These are phyloP conservation scores for Cartodere bifasciata DNA, from an alignment of 2,888 invertebrate genomes.

Conservation along the genomic window DNA sequence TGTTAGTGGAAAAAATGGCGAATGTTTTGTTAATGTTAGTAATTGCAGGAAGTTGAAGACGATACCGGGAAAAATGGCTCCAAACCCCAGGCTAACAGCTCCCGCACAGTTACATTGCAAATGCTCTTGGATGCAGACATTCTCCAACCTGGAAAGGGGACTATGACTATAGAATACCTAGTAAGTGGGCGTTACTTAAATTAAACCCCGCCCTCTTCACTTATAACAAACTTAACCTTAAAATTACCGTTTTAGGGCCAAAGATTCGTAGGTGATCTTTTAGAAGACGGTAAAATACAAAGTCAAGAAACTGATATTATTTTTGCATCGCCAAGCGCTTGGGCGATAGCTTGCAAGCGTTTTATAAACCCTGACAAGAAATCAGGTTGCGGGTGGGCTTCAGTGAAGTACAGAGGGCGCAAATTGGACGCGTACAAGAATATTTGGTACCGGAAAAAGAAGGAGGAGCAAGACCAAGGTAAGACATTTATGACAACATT, in stretches of 20 bases:
- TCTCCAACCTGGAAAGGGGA: conserved; percentile 67
- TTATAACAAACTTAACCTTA: too few species aligned
- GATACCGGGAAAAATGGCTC: conserved; percentile 25
- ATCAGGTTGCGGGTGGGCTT: conserved; percentile 89
- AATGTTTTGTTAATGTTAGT: conserved; percentile 2
- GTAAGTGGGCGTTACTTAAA: conserved; percentile 43
- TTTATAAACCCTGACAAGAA: conserved; percentile 85
- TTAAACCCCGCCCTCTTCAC: too few species aligned
- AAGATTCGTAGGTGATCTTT: conserved; percentile 76
- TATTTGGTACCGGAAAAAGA: conserved; percentile 60
- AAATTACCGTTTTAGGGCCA: conserved; percentile 52
- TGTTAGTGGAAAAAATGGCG: neutral
- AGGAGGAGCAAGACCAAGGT: conserved; percentile 25
- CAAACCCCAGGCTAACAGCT: conserved; percentile 16
- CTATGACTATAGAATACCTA: conserved; percentile 83
- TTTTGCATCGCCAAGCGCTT: conserved; percentile 82
- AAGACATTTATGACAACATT: too few species aligned
- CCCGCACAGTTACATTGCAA: conserved; percentile 61
- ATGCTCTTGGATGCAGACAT: conserved; percentile 78
- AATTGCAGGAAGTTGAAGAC: conserved; percentile 27
- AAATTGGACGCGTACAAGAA: conserved; percentile 83
- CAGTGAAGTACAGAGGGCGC: conserved; percentile 76
- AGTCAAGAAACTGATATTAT: conserved; percentile 79
- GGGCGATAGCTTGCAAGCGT: conserved; percentile 86
- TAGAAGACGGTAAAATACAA: conserved; percentile 77